Conservation (phyloP, 1,140 invertebrate genomes). For the Eurosta solidaginis region DNA sequence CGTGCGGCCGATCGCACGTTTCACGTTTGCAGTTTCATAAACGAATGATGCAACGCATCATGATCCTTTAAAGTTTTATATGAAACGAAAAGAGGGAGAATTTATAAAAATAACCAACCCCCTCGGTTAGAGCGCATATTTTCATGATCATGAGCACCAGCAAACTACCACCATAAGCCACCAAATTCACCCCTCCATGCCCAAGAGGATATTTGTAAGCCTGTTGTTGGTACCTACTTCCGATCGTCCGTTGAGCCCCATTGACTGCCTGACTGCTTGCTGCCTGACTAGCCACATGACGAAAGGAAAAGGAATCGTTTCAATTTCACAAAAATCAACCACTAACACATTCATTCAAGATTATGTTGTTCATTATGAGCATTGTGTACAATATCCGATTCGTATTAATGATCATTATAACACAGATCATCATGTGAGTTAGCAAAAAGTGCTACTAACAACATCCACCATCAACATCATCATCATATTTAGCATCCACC, state of each 20-base stretch:
- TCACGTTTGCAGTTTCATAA: constrained; percentile 46
- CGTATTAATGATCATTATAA: constrained; percentile 2
- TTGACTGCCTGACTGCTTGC: neutral
- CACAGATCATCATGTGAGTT: neutral
- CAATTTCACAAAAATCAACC: neutral
- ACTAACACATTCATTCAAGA: neutral
- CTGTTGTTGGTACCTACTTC: neutral
- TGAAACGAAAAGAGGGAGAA: constrained; percentile 25
- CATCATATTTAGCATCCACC: constrained; percentile 1
- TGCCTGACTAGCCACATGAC: neutral
- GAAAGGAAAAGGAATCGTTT: neutral
- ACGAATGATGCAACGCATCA: constrained; percentile 56
- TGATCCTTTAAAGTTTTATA: constrained; percentile 53
- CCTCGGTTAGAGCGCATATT: neutral
- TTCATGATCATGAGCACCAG: neutral
- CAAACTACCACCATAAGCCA: neutral
- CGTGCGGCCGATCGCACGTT: constrained; percentile 35
- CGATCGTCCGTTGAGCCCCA: constrained; percentile 23
- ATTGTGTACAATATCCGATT: neutral
- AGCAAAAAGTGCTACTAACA: neutral
- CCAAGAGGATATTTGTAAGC: neutral
- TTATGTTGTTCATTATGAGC: neutral
- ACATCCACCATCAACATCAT: neutral
- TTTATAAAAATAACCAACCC: constrained; percentile 21
- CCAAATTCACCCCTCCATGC: neutral